These are phyloP conservation scores for Cetonia aurata DNA, from an alignment of 2,888 invertebrate species.

Conservation along the genomic window DNA sequence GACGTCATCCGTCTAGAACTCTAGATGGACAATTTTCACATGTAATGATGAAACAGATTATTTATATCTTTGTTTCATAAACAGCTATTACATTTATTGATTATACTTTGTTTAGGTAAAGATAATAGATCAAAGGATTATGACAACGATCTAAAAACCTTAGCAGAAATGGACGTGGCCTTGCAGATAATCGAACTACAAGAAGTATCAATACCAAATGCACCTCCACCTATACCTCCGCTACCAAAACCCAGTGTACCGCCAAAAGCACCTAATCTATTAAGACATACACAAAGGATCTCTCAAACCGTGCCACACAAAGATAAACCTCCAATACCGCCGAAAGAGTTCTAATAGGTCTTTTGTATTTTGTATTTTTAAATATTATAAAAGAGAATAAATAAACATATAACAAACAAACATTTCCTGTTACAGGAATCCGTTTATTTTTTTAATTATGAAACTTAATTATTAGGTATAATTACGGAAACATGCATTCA, in stretches of 20 bases:
- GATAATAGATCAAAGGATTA: constrained; percentile 57
- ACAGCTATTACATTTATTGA: too few relatives aligned
- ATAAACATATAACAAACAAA: too few relatives aligned
- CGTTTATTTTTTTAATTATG: too few relatives aligned
- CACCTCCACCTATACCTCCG: constrained; percentile 58
- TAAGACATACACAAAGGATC: constrained; percentile 7
- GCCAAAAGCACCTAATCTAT: constrained; percentile 52
- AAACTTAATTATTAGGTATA: too few relatives aligned
- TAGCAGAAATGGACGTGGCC: constrained; percentile 62
- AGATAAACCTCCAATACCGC: constrained; percentile 10
- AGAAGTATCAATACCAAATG: constrained; percentile 59
- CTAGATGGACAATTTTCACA: not conserved
- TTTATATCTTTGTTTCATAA: not conserved
- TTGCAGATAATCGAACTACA: constrained; percentile 62
- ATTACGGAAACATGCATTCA: too few relatives aligned
- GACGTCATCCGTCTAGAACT: too few relatives aligned
- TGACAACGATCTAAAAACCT: constrained; percentile 58
- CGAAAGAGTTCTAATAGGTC: not conserved
- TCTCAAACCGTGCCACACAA: not conserved
- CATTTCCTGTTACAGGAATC: too few relatives aligned
- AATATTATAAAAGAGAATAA: too few relatives aligned
- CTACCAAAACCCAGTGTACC: constrained; percentile 56
- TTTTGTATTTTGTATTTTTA: too few relatives aligned
- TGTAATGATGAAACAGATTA: not conserved
- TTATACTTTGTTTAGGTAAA: constrained; percentile 48